phyloP scores from a whole-genome alignment of 1,140 invertebrate species.

The Sesamia nonagrioides region DNA sequence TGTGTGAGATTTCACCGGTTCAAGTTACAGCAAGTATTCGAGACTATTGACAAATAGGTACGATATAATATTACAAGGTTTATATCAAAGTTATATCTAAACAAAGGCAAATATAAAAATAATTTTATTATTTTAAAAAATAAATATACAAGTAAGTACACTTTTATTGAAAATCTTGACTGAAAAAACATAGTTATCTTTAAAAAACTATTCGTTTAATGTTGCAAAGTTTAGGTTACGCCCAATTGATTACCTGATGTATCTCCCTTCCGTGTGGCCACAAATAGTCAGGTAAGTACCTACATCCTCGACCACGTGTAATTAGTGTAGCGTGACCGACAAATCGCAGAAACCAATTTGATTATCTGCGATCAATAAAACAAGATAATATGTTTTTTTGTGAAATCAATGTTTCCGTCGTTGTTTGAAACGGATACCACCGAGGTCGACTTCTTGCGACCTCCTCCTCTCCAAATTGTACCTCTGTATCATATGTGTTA shows the following conservation, averaged over 20 bases:
- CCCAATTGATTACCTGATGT: conserved; percentile 1
- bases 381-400: conserved; percentile 51
- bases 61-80: too few species aligned
- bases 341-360: neutral
- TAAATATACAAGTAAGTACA: too few species aligned
- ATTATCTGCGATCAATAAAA: conserved; percentile 23
- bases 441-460: conserved; percentile 62
- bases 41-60: too few species aligned
- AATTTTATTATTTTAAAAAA: too few species aligned
- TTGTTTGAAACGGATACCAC: conserved; percentile 67
- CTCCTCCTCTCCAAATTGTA: conserved; percentile 26
- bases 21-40: too few species aligned
- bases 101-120: too few species aligned
- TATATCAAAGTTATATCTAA: too few species aligned
- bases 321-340: conserved; percentile 8
- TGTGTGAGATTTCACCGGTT: too few species aligned
- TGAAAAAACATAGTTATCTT: too few species aligned
- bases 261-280: too few species aligned
- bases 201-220: too few species aligned
- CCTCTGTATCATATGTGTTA: neutral
- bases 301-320: neutral
- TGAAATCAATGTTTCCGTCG: conserved; percentile 65
- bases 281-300: neutral
- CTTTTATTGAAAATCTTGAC: too few species aligned
- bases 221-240: neutral